Evolutionary conservation across 30 jellyfish, hydroid and myxozoan species (phyloP).

Genomic region (Pseudorhiza aurosa): DNA sequence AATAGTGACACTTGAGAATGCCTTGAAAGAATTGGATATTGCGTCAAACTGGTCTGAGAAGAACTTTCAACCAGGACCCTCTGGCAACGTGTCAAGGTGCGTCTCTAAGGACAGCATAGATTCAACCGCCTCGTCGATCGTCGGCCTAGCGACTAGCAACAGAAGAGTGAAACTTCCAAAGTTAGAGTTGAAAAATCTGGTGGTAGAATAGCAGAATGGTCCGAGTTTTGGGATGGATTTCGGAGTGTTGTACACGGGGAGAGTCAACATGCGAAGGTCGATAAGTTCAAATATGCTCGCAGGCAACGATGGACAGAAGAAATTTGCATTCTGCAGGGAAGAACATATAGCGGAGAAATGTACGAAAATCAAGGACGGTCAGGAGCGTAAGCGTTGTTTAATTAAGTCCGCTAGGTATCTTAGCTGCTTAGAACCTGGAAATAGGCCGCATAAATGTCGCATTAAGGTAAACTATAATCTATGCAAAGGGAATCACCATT

Average conservation of each 20-base stretch:
- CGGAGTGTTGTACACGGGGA: conserved; percentile 23
- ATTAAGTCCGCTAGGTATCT: conserved; percentile 25
- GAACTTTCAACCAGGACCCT: not conserved
- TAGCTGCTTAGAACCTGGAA: conserved; percentile 19
- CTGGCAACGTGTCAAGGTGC: conserved; percentile 21
- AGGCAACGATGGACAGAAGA: not conserved
- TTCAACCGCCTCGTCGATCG: conserved; percentile 10
- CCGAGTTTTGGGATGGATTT: conserved; percentile 37
- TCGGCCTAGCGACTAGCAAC: not conserved
- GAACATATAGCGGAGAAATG: not conserved
- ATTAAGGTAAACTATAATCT: not conserved
- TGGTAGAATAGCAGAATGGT: conserved; percentile 43
- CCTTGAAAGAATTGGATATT: conserved; percentile 19
- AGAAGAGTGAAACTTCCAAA: conserved; percentile 27
- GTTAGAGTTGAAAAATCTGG: conserved; percentile 5
- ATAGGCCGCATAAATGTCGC: not conserved
- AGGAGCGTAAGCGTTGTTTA: conserved; percentile 7
- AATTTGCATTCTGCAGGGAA: not conserved
- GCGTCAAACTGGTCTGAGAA: not conserved
- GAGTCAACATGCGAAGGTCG: conserved; percentile 6
- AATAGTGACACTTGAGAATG: conserved; percentile 3
- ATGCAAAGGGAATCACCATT: conserved; percentile 15
- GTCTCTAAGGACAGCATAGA: conserved; percentile 23
- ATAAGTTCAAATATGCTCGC: conserved; percentile 22
- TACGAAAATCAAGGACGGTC: not conserved